Evolutionary conservation across 2,797 vertebrate genomes (phyloP), one percentile per base, ranked within the genome.

Genomic region (Furcifer pardalis): DNA sequence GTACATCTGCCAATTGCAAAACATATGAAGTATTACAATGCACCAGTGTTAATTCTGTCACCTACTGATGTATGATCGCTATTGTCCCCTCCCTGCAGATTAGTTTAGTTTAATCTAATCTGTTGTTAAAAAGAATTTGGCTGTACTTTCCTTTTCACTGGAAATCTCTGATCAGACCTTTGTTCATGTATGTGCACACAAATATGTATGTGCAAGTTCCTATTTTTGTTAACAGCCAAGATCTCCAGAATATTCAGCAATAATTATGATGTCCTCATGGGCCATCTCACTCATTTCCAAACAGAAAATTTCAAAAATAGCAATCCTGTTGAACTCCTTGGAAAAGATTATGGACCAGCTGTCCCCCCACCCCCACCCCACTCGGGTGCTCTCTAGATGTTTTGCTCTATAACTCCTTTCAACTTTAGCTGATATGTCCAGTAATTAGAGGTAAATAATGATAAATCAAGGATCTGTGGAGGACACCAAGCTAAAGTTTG

Each of bases 31-130:
- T 35, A 7, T 69, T 42, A 81, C 73, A 69, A 52, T 72, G 30
- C 52, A 82, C 21, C 12, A 71, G n/a, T 63, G 72, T 81, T 81
- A 86, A 76, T 82, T 78, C 90, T 93, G 87, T 85, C 87, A 84
- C 68, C 80, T 91, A n/a, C 82, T 86, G 87, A 44, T 69, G 72
- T 71, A 81, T 0, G 10, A 63, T 44, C 72, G 49, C 73, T 84
- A 74, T 1, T 66, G 19, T 85, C 91, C 9, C 15, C 37, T 23
- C 49, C 21, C 37, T 46, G 40, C 40, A 40, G 40, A n/a, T 56
- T 68, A 52, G 44, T 17, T 82, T 82, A 30, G 59, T 59, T 83
- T 77, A 69, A 32, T 69, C 46, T 52, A 68, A 68, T 77, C 25
- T 66, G 71, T 27, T 5, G 52, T 74, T 79, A 32, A 40, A 30